Evolutionary conservation across 1,140 invertebrate species (phyloP).

Genomic region (Leptinotarsa undecemlineata): DNA sequence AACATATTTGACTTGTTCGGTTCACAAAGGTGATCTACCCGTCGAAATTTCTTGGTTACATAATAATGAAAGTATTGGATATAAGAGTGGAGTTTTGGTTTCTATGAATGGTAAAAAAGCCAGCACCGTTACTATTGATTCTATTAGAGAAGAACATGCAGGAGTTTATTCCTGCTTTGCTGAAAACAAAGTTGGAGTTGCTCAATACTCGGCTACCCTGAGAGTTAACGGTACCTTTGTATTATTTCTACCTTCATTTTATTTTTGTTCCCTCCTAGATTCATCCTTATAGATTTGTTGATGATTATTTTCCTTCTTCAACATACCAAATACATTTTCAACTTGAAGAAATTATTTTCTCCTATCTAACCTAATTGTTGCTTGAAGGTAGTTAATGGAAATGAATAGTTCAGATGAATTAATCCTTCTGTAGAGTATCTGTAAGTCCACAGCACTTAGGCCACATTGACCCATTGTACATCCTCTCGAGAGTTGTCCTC

Average conservation of each 20-base stretch:
- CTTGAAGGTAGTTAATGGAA: too few species aligned
- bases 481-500: too few species aligned
- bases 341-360: too few species aligned
- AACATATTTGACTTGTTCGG: constrained; percentile 77
- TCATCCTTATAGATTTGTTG: not conserved
- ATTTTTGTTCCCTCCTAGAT: not conserved
- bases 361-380: too few species aligned
- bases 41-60: constrained; percentile 73
- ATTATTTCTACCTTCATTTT: not conserved
- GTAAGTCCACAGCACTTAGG: too few species aligned
- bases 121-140: constrained; percentile 72
- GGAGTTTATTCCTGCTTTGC: constrained; percentile 68
- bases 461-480: too few species aligned
- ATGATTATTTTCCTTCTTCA: too few species aligned
- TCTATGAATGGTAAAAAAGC: constrained; percentile 68
- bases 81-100: constrained; percentile 63
- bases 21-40: constrained; percentile 83
- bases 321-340: too few species aligned
- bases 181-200: constrained; percentile 62
- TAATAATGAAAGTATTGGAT: constrained; percentile 50
- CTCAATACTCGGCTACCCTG: constrained; percentile 64
- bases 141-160: constrained; percentile 62
- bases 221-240: constrained; percentile 63
- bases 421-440: too few species aligned
- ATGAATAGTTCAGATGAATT: too few species aligned